Evolutionary conservation across 2,888 invertebrate genomes (phyloP), one percentile per base, ranked within the genome.

Genomic region (Dicyrtomina minuta): DNA sequence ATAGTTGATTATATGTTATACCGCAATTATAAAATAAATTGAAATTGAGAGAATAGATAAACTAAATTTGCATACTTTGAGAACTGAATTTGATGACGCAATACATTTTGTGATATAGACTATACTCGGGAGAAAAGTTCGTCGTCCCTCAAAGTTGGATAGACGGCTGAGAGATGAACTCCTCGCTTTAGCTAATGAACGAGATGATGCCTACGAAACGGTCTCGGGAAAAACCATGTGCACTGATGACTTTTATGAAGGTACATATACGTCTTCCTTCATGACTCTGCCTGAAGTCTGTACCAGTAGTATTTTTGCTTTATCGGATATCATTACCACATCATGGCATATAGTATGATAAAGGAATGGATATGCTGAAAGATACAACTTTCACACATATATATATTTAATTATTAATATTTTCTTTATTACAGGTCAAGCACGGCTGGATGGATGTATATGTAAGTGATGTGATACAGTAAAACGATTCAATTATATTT

Each of bases 231-330:
- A 91, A 81, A 99, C 98, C 0, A 89, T 97, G 88, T 96, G 97
- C 83, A 92, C 97, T 12, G 90, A 93, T 80, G 98, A 98, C 82
- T 99, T 99, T 82, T 99, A 98, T 82, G 98, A 99, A 87, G 96
- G 92, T 90, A 49, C 15, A 24, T 26, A 5, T 20, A 6, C 17
- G n/a, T 17, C n/a, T 10, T 12, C 10, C 8, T 41, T 66, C 46
- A 12, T 33, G 41, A 41, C 60, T 46, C 20, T 59, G 59, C 15
- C 39, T n/a, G n/a, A n/a, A n/a, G n/a, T n/a, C n/a, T n/a, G n/a
- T n/a, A n/a, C n/a, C n/a, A n/a, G n/a, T 24, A 20, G 5, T n/a
- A n/a, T n/a, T n/a, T n/a, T n/a, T n/a, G 26, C 22, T n/a, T 22
- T 8, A 51, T 8, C n/a, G 17, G 8, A 13, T 22, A 12, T 24